Evolutionary conservation across 2,888 invertebrate species (phyloP).

Genomic region (Octonoba sinensis): DNA sequence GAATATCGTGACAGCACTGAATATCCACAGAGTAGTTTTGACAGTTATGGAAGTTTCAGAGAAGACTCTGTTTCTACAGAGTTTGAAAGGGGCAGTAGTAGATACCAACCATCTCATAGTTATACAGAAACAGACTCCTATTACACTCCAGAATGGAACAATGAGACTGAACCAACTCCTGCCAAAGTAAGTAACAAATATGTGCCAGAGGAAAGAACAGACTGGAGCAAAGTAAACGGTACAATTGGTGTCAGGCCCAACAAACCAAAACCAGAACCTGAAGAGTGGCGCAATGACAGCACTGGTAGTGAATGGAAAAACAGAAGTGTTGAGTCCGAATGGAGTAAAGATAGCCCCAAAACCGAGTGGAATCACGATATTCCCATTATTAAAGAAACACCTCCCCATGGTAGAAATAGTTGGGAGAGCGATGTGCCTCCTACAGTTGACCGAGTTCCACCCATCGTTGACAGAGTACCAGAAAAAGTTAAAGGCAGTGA

Average conservation of each 20-base stretch:
- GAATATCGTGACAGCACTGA: constrained; percentile 64
- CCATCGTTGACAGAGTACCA: constrained; percentile 4
- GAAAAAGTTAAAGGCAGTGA: constrained; percentile 26
- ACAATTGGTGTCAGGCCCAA: constrained; percentile 20
- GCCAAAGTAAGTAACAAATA: constrained; percentile 22
- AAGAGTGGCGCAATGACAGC: constrained; percentile 52
- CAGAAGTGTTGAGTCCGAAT: constrained; percentile 41
- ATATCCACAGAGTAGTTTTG: constrained; percentile 65
- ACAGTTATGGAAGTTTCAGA: constrained; percentile 57
- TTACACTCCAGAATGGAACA: constrained; percentile 46
- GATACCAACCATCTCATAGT: constrained; percentile 24
- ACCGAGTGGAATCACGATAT: constrained; percentile 20
- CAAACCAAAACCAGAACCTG: constrained; percentile 18
- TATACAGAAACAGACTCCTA: constrained; percentile 38
- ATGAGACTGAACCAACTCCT: constrained; percentile 18
- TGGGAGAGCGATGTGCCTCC: constrained; percentile 18
- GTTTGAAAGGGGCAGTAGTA: constrained; percentile 20
- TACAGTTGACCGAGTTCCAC: constrained; percentile 25
- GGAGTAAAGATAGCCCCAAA: constrained; percentile 47
- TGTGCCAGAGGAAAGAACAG: constrained; percentile 28
- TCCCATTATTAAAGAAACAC: constrained; percentile 22
- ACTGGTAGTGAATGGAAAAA: constrained; percentile 51
- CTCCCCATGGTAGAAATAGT: constrained; percentile 10
- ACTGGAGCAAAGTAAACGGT: constrained; percentile 57
- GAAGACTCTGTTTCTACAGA: constrained; percentile 47